phyloP scores from a whole-genome alignment of 2,113 vertebrate species.

The Emydocephalus ijimae region DNA sequence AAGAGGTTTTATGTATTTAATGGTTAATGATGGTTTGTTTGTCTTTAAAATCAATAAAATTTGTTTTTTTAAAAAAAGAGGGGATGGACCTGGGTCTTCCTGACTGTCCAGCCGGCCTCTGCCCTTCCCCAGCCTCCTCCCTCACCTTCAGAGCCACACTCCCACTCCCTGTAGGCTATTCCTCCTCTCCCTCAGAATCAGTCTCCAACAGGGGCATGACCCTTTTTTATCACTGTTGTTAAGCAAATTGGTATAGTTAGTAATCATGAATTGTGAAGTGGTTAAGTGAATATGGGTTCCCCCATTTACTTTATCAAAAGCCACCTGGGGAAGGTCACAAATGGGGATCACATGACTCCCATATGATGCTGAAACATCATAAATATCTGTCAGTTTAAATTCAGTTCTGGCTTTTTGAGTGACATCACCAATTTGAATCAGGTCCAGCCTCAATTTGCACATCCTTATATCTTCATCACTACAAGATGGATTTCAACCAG shows the following conservation, averaged over 20 bases:
- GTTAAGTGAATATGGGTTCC: not conserved
- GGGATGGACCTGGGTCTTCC: too few relatives aligned
- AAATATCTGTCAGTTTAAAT: not conserved
- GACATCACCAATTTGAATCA: not conserved
- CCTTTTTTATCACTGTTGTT: not conserved
- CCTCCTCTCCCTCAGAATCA: too few relatives aligned
- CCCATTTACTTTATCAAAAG: not conserved
- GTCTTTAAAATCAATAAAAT: too few relatives aligned
- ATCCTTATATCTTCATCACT: not conserved
- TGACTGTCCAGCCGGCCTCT: too few relatives aligned
- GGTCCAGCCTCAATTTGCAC: not conserved
- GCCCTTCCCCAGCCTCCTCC: too few relatives aligned
- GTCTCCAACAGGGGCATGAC: too few relatives aligned
- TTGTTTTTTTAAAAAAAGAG: too few relatives aligned
- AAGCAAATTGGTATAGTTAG: not conserved
- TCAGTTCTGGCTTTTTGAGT: not conserved
- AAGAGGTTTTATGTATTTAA: too few relatives aligned
- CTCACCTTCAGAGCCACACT: too few relatives aligned
- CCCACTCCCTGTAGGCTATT: too few relatives aligned
- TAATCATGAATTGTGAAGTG: not conserved
- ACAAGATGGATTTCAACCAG: not conserved
- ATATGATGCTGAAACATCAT: not conserved
- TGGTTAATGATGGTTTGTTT: too few relatives aligned
- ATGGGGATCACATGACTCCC: not conserved
- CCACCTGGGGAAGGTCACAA: not conserved